Conservation (phyloP, 1,140 invertebrate species). For the Chelonus insularis region DNA sequence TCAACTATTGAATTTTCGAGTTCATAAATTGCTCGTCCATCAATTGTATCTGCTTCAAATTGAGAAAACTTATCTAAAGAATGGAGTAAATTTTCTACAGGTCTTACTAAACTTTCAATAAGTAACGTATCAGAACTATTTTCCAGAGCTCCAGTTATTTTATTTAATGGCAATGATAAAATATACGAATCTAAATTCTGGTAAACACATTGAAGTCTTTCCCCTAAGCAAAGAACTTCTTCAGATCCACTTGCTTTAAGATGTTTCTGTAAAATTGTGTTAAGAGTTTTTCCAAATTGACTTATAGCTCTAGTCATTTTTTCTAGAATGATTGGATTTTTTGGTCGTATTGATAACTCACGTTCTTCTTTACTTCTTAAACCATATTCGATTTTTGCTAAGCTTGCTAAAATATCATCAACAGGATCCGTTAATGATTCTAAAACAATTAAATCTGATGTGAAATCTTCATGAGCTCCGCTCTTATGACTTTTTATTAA, state of each 20-base stretch:
- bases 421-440: constrained; percentile 54
- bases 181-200: constrained; percentile 28
- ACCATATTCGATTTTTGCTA: constrained; percentile 48
- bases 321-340: constrained; percentile 47
- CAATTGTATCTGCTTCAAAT: constrained; percentile 1
- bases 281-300: constrained; percentile 20
- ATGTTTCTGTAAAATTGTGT: constrained; percentile 24
- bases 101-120: constrained; percentile 45
- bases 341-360: background rate
- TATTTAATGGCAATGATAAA: constrained; percentile 8
- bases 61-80: background rate
- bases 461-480: constrained; percentile 20
- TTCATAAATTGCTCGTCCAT: constrained; percentile 16
- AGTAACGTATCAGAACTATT: constrained; percentile 50
- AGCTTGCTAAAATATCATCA: constrained; percentile 49
- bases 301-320: constrained; percentile 39
- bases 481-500: constrained; percentile 41
- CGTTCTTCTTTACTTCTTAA: constrained; percentile 38
- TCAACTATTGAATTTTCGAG: constrained; percentile 39
- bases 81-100: constrained; percentile 44
- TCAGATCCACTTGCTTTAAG: background rate
- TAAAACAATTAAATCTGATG: constrained; percentile 41
- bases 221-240: constrained; percentile 12
- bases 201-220: constrained; percentile 25
- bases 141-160: constrained; percentile 30